Percentiles rank a stretch among this genome's conserved stretches.
These are phyloP conservation scores for Drosophila setosimentum DNA, from an alignment of 2,888 invertebrate species.

Conservation along the genomic window DNA sequence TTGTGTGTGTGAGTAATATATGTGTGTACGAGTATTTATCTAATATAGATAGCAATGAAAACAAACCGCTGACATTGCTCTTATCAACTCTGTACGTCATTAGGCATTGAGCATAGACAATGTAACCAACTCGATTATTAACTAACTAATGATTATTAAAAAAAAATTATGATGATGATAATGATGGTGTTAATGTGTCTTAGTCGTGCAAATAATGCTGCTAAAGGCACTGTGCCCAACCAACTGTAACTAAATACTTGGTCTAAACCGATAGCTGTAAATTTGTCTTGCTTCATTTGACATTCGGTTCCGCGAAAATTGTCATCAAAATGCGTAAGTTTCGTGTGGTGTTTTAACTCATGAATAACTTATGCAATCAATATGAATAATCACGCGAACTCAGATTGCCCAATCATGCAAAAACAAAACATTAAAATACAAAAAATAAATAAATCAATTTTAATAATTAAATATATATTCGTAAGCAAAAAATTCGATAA, in stretches of 20 bases:
- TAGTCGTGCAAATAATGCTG: constrained; percentile 31
- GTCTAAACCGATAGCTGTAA: constrained; percentile 18
- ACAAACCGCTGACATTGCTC: constrained; percentile 23
- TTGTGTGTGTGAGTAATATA: background rate
- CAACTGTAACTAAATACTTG: constrained; percentile 5
- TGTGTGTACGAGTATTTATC: constrained; percentile 12
- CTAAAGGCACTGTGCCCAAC: constrained; percentile 5
- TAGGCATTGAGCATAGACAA: constrained; percentile 57
- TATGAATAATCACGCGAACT: constrained; percentile 35
- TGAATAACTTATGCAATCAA: constrained; percentile 51
- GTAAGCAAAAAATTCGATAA: constrained; percentile 26
- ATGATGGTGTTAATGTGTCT: constrained; percentile 14
- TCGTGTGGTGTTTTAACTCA: constrained; percentile 24
- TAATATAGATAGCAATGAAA: constrained; percentile 51
- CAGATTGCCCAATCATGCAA: constrained; percentile 42
- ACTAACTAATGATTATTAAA: constrained; percentile 11
- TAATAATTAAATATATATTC: constrained; percentile 37
- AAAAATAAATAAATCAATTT: constrained; percentile 29
- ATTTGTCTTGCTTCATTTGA: constrained; percentile 54
- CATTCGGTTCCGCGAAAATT: constrained; percentile 54
- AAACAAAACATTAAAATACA: background rate
- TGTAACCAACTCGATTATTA: constrained; percentile 34
- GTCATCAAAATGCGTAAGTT: constrained; percentile 45
- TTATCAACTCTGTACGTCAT: constrained; percentile 64
- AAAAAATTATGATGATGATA: constrained; percentile 5